phyloP scores from a whole-genome alignment of 2,797 vertebrate species.

The Paedocypris micromegethes region DNA sequence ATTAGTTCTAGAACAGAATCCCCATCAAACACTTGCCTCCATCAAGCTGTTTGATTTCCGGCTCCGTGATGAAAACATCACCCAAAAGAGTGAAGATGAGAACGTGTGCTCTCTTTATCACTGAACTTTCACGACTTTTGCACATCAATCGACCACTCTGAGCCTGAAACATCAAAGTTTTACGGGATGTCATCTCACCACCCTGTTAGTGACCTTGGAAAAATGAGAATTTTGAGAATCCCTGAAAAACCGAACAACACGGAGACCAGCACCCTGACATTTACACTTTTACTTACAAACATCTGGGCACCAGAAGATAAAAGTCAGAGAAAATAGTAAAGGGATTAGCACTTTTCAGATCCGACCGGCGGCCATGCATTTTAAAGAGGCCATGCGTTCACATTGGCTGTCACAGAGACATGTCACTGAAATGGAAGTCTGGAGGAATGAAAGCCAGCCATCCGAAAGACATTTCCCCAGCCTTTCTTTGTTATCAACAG shows the following conservation, averaged over 20 bases:
- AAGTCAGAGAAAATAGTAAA: constrained; percentile 17
- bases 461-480: constrained; percentile 5
- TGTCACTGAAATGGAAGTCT: neutral
- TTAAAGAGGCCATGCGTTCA: constrained; percentile 21
- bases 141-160: constrained; percentile 20
- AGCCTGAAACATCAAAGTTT: constrained; percentile 25
- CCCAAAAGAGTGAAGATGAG: constrained; percentile 4
- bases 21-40: constrained; percentile 19
- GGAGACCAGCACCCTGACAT: neutral
- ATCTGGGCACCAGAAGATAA: constrained; percentile 23
- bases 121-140: constrained; percentile 10
- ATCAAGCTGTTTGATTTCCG: constrained; percentile 9
- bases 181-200: neutral
- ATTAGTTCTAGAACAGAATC: constrained; percentile 12
- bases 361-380: constrained; percentile 19
- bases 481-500: constrained; percentile 12
- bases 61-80: neutral
- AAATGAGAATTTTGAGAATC: constrained; percentile 2
- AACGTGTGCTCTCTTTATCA: neutral
- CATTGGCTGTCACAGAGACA: constrained; percentile 4
- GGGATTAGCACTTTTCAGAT: constrained; percentile 17
- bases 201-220: constrained; percentile 29
- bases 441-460: constrained; percentile 14
- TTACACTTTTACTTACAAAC: constrained; percentile 11
- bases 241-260: constrained; percentile 9